These are phyloP conservation scores for Scotopteryx bipunctaria DNA, from an alignment of 2,888 invertebrate genomes.

Conservation along the genomic window DNA sequence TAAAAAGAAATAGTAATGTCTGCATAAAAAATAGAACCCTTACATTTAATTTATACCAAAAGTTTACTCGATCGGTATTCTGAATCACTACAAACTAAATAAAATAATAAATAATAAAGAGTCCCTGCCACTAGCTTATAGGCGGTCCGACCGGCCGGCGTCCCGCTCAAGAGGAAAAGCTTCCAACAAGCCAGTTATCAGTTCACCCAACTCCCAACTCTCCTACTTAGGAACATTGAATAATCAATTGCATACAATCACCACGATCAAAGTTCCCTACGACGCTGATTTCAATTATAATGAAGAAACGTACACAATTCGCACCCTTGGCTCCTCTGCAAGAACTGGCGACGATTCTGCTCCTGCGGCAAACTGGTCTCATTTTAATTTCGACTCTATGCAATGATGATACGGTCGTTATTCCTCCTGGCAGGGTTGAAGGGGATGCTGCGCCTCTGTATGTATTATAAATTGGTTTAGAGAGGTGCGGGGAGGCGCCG, in stretches of 20 bases:
- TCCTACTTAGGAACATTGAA: constrained; percentile 35
- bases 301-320: constrained; percentile 72
- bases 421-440: constrained; percentile 39
- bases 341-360: constrained; percentile 75
- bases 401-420: constrained; percentile 43
- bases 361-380: constrained; percentile 71
- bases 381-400: constrained; percentile 42
- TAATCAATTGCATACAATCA: constrained; percentile 39
- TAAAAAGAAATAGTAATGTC: too few species aligned
- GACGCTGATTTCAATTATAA: constrained; percentile 69
- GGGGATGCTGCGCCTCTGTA: constrained; percentile 82
- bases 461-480: constrained; percentile 84
- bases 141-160: not conserved
- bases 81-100: too few species aligned
- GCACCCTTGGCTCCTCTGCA: constrained; percentile 76
- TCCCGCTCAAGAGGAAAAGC: constrained; percentile 19
- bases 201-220: constrained; percentile 26
- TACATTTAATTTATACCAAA: too few species aligned
- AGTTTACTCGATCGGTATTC: too few species aligned
- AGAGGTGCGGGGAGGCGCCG: constrained; percentile 70
- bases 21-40: too few species aligned
- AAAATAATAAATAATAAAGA: too few species aligned
- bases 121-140: too few species aligned
- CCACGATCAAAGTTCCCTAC: constrained; percentile 41
- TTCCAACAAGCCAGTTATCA: constrained; percentile 26